Conservation (phyloP, 2,888 invertebrate genomes). For the Ptilodon capucinus region DNA sequence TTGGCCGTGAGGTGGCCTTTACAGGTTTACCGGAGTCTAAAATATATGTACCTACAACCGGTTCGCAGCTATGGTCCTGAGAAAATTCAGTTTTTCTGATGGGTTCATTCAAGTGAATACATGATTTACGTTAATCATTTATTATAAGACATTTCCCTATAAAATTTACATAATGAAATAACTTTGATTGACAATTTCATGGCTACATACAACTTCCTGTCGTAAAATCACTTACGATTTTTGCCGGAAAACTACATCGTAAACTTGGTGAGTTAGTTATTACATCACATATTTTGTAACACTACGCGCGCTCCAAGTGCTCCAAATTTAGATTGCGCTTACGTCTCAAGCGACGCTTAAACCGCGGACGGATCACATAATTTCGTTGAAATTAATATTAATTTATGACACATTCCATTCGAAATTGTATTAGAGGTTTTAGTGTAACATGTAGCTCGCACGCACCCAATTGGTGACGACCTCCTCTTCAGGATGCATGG, state of each 20-base stretch:
- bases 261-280: constrained; percentile 48
- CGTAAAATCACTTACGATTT: constrained; percentile 43
- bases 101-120: no score
- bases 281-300: constrained; percentile 76
- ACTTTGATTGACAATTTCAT: neutral
- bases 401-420: constrained; percentile 25
- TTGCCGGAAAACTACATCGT: constrained; percentile 47
- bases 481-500: constrained; percentile 82
- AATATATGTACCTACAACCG: no score
- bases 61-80: no score
- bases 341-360: constrained; percentile 28
- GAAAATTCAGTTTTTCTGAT: no score
- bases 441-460: constrained; percentile 37
- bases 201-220: constrained; percentile 15
- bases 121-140: no score
- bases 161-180: no score
- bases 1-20: no score
- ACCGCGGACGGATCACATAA: constrained; percentile 20
- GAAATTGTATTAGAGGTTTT: constrained; percentile 20
- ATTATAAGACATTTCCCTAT: no score
- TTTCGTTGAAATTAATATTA: constrained; percentile 22
- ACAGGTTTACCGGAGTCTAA: no score
- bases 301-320: constrained; percentile 62
- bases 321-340: constrained; percentile 63
- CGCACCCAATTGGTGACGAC: constrained; percentile 84